Conservation (phyloP, 1,140 invertebrate genomes). For the Heliconius nattereri region DNA sequence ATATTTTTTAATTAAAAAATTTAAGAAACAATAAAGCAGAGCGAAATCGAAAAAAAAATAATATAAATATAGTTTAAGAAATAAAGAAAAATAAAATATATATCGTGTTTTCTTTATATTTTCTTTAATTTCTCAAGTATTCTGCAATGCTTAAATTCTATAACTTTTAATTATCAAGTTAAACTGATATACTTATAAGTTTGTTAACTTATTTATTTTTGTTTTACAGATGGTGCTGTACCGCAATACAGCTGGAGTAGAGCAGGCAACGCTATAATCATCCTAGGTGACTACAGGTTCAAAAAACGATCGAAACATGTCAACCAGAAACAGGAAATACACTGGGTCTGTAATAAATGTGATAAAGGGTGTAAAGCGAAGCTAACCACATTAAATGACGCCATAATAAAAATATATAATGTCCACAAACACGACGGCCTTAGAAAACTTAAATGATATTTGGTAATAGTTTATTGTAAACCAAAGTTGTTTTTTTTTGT, state of each 20-base stretch:
- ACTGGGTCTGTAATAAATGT: constrained; percentile 74
- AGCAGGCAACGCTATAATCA: constrained; percentile 72
- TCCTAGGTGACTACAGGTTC: constrained; percentile 70
- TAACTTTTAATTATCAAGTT: neutral
- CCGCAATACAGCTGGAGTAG: constrained; percentile 71
- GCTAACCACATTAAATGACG: constrained; percentile 69
- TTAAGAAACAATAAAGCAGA: too few species aligned
- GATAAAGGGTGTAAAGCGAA: constrained; percentile 74
- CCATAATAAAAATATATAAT: constrained; percentile 71
- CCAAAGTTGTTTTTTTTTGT: neutral
- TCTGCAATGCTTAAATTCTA: too few species aligned
- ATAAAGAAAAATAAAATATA: neutral
- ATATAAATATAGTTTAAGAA: neutral
- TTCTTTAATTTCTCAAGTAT: too few species aligned
- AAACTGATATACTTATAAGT: neutral
- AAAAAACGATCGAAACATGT: constrained; percentile 69
- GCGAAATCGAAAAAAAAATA: neutral
- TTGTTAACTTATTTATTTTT: neutral
- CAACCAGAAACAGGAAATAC: constrained; percentile 65
- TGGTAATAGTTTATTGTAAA: constrained; percentile 2
- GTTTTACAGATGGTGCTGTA: constrained; percentile 41
- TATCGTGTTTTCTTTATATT: neutral
- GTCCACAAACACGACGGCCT: constrained; percentile 62
- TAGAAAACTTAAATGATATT: constrained; percentile 52
- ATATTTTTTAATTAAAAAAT: too few species aligned